Evolutionary conservation across 2,797 vertebrate genomes (phyloP), one percentile per base, ranked within the genome.

Genomic region (Aphelocoma californica): DNA sequence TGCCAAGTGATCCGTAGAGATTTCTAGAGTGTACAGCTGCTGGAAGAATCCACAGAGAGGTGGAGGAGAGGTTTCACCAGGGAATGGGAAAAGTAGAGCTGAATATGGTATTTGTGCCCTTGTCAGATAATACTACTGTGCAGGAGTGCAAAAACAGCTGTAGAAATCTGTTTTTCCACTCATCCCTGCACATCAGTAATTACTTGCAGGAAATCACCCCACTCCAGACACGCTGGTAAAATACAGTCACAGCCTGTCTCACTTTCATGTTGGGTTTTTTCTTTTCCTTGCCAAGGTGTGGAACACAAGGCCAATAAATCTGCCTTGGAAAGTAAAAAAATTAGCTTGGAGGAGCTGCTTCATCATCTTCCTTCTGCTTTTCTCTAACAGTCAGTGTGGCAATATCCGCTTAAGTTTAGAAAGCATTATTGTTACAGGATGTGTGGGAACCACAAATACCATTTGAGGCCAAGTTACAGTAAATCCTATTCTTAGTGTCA

Each of bases 341-440:
- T 3, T 20, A 77, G 17, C 65, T 78, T 50, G 23, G 56, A 88
- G 48, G 38, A 87, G 42, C 81, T 61, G 88, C 92, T 93, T 92
- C 74, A 93, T 91, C 79, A 42, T 93, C 81, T 94, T 74, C 72
- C 89, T 97, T 97, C 92, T 95, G 86, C 91, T 96, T 96, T 94
- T 90, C 84, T 92, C 3, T 36, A 94, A 92, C 86, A 93, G 93
- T 84, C 75, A 53, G 21, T 88, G 79, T 88, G 58, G 95, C 62
- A 95, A 78, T 81, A 93, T 85, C 75, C 56, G 31, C 36, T 91
- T 26, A 72, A 94, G 90, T 96, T 90, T 92, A 93, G 90, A 96
- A 95, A 93, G 91, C 71, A 50, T 80, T 80, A 82, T 93, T 93
- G 90, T 90, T 92, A 66, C 85, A 95, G 87, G 89, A 95, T 97